Evolutionary conservation across 2,888 invertebrate genomes (phyloP), one percentile per base, ranked within the genome.

Genomic region (Meliscaeva auricollis): DNA sequence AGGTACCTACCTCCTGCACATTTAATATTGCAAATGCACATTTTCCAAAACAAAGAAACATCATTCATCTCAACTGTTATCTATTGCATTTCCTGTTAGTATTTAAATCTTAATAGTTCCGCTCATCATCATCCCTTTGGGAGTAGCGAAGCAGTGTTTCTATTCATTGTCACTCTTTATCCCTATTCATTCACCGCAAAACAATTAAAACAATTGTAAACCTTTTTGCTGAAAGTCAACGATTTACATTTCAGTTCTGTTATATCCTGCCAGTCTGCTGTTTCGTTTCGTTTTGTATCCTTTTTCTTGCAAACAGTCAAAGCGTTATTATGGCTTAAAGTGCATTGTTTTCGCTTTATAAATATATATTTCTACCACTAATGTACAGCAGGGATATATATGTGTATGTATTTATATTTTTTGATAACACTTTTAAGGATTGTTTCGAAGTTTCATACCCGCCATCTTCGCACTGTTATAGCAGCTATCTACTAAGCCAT

Each of bases 81-180:
- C 26, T 20, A 75, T 75, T 64, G 69, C 46, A 46, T 32, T 64
- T 64, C 64, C 64, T 17, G 46, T 46, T 32, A 46, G 64, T 46
- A 64, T 64, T 64, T 64, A 64, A 64, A 26, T 15, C 46, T 46
- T 41, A 64, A 64, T 46, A 64, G 64, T 64, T 46, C 17, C 64
- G 30, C 46, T 64, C 46, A 32, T 46, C 30, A 17, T 46, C 30
- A 22, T 60, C 38, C 44, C 17, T 30, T n/a, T 26, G 26, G 15
- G 44, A 44, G 44, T 30, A 26, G 15, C 26, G 26, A 26, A 26
- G 22, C 20, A 30, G 46, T 38, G 26, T 26, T 26, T 64, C 20
- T 54, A 70, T 82, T 77, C 72, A 66, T 82, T 82, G 76, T 81
- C 69, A 70, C 56, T 76, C 76, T 64, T 30, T 46, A 64, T 81